These are phyloP conservation scores for Synergus laeviventris DNA, from an alignment of 2,888 invertebrate species.

Conservation along the genomic window DNA sequence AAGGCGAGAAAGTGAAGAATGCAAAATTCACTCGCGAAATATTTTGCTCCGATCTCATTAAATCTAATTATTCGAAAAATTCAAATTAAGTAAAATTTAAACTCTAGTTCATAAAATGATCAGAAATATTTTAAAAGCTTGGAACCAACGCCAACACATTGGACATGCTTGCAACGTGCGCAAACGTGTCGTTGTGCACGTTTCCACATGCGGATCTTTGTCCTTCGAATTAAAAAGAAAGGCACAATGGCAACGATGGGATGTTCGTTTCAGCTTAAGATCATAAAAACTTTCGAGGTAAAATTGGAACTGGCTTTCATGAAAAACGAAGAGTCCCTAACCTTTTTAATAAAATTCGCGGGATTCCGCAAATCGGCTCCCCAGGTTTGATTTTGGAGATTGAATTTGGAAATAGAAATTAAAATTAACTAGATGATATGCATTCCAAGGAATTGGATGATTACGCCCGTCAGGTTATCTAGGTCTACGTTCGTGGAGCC, in stretches of 20 bases:
- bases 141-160: background rate
- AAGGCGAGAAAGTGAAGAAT: background rate
- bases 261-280: background rate
- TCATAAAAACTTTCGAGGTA: constrained; percentile 1
- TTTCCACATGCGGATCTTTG: constrained; percentile 37
- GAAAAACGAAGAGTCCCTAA: background rate
- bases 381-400: background rate
- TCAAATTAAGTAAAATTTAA: background rate
- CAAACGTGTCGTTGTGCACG: constrained; percentile 17
- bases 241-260: constrained; percentile 37
- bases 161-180: constrained; percentile 34
- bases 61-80: background rate
- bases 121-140: background rate
- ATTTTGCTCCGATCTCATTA: background rate
- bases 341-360: constrained; percentile 9
- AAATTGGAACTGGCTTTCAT: background rate
- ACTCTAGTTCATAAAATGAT: background rate
- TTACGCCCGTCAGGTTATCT: constrained; percentile 12
- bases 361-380: background rate
- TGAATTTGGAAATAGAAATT: background rate
- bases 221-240: constrained; percentile 37
- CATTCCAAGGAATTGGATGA: constrained; percentile 21
- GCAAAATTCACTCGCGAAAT: background rate
- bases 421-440: background rate
- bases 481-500: constrained; percentile 25